Conservation (phyloP, 2,113 vertebrate species). For the Apteryx mantelli region DNA sequence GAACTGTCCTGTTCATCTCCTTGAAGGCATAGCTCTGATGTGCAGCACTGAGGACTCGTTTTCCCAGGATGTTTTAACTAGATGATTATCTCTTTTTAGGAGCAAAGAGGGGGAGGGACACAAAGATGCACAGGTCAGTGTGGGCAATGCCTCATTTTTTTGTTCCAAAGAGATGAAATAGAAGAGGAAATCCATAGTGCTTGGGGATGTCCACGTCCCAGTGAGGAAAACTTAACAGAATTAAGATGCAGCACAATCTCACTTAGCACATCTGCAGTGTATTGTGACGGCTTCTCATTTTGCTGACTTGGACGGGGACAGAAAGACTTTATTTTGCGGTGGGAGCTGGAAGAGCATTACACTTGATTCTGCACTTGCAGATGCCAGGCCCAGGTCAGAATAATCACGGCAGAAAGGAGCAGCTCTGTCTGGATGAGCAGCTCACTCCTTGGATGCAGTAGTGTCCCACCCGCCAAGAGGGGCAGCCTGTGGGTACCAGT, state of each 20-base stretch:
- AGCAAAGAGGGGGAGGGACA: neutral
- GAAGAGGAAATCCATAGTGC: neutral
- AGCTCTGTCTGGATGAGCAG: neutral
- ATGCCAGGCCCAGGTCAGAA: neutral
- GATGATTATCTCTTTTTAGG: rapidly evolving
- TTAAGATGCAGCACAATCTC: neutral
- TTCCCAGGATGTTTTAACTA: rapidly evolving
- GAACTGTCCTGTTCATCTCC: neutral
- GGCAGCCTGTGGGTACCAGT: neutral
- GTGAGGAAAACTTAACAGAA: neutral
- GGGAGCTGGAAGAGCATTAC: neutral
- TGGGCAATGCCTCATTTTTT: neutral
- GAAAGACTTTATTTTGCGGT: neutral
- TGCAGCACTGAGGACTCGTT: neutral
- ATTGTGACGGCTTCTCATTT: neutral
- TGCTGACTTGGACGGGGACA: rapidly evolving
- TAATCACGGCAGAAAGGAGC: neutral
- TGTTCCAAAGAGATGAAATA: neutral
- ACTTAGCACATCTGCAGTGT: neutral
- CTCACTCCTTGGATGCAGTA: neutral
- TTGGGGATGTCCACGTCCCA: neutral
- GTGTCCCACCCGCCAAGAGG: neutral
- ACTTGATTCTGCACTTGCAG: neutral
- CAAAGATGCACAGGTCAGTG: neutral
- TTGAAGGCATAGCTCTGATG: neutral